Conservation (phyloP, 2,113 vertebrate genomes). For the Azemiops feae region DNA sequence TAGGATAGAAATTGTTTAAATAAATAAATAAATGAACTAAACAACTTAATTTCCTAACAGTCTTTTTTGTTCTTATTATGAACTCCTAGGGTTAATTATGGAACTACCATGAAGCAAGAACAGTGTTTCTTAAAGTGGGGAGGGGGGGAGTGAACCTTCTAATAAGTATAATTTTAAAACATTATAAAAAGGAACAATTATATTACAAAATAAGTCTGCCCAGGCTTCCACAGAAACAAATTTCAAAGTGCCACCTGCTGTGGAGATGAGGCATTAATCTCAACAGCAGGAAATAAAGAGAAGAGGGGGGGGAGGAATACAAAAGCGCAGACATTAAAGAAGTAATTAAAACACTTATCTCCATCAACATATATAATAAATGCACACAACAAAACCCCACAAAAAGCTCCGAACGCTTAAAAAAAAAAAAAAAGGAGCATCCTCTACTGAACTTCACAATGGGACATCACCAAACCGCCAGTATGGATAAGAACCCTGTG, state of each 20-base stretch:
- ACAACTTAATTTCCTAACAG: not conserved
- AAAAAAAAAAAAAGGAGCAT: slow-evolving; percentile 50
- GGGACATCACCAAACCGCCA: slow-evolving; percentile 59
- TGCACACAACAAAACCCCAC: slow-evolving; percentile 20
- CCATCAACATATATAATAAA: slow-evolving; percentile 71
- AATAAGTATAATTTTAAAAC: slow-evolving; percentile 59
- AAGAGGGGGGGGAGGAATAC: slow-evolving; percentile 70
- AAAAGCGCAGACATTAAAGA: slow-evolving; percentile 79
- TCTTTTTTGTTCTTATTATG: slow-evolving; percentile 28
- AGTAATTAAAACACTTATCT: slow-evolving; percentile 85
- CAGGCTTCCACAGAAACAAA: slow-evolving; percentile 71
- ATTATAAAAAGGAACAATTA: slow-evolving; percentile 67
- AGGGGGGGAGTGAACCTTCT: slow-evolving; percentile 50
- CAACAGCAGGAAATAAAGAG: slow-evolving; percentile 77
- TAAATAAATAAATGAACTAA: not conserved
- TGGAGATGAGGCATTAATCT: slow-evolving; percentile 77
- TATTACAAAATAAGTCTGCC: slow-evolving; percentile 76
- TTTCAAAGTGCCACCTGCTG: slow-evolving; percentile 77
- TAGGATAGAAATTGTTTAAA: not conserved
- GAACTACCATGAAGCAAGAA: slow-evolving; percentile 49
- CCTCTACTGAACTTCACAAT: slow-evolving; percentile 66
- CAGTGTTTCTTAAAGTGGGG: slow-evolving; percentile 53
- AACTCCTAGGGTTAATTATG: slow-evolving; percentile 39
- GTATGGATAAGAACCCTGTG: slow-evolving; percentile 39
- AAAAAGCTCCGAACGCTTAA: slow-evolving; percentile 53